Base-by-base conservation (phyloP, 2,888 invertebrate genomes). In the Stenodera caucasica region DNA sequence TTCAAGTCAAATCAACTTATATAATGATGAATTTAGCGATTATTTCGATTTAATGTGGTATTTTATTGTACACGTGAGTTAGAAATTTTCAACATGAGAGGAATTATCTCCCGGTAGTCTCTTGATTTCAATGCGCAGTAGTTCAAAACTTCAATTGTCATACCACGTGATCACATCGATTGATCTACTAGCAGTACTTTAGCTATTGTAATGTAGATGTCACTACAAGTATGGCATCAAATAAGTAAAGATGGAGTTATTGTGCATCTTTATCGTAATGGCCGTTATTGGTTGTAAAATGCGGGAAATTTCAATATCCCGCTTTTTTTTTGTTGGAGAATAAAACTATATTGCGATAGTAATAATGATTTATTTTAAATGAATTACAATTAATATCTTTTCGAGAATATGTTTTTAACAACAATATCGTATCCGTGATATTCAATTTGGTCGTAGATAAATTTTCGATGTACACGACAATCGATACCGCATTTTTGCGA, bases 401-500 rank as follows among this genome's bases (percentile, higher is more conserved):
- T 58, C 23, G 68, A 57, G 40, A 78, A 70, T 73, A 84, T 77
- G 81, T 87, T 88, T 78, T 83, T 88, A 50, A 86, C 81, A 11
- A 85, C 81, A 71, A 83, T 82, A 76, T 90, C 90, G 77, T 89
- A 90, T 49, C 93, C 93, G 81, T 94, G 92, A 72, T 90, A 86
- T 75, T 90, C 89, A 68, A 92, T 88, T 67, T 84, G 85, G 64
- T 92, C 92, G 77, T 91, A 90, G 73, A 86, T 85, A 85, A 89
- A 91, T 80, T 90, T 90, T 67, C 93, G 83, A 74, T 89, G 89
- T 0, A 84, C 82, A 69, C 92, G 89, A 83, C 94, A 94, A 55
- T 92, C 91, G 67, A 88, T 86, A 2, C 91, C 93, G 79, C 94
- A 94, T 77, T 91, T 92, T 23, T 80, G 80, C 0, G 91, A 91